Evolutionary conservation across 2,113 vertebrate genomes (phyloP).

Genomic region (Dromaius novaehollandiae): DNA sequence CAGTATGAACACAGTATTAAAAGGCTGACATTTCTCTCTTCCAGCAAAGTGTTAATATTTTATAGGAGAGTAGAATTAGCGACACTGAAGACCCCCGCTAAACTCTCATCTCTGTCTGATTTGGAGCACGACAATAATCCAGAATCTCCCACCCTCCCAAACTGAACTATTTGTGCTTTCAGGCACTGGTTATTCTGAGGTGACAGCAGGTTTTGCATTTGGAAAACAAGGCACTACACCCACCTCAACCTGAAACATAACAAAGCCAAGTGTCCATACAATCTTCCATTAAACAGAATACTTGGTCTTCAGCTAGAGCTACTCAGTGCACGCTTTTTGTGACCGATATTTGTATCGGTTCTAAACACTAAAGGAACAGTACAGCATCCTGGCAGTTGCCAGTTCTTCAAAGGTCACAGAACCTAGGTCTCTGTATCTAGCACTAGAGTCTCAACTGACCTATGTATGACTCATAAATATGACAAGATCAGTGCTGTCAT

Average conservation of each 20-base stretch:
- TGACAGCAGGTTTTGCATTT: neutral
- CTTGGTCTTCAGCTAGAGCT: neutral
- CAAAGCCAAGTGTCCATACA: neutral
- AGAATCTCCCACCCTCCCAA: neutral
- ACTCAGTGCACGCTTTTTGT: rapidly evolving
- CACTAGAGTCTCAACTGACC: neutral
- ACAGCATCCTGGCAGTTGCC: neutral
- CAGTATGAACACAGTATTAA: neutral
- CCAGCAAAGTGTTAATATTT: neutral
- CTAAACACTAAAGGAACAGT: neutral
- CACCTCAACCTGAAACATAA: neutral
- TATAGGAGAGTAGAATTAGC: neutral
- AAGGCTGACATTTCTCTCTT: neutral
- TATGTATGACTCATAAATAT: rapidly evolving
- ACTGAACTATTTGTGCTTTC: neutral
- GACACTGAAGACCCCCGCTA: neutral
- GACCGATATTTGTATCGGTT: neutral
- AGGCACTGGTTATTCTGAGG: neutral
- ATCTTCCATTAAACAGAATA: neutral
- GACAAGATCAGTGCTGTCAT: neutral
- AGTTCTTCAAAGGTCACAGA: neutral
- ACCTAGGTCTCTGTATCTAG: neutral
- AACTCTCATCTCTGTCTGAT: neutral
- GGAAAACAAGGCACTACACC: too few species aligned
- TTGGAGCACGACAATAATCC: neutral